Evolutionary conservation across 2,113 vertebrate species (phyloP).

Genomic region (Gobius niger): DNA sequence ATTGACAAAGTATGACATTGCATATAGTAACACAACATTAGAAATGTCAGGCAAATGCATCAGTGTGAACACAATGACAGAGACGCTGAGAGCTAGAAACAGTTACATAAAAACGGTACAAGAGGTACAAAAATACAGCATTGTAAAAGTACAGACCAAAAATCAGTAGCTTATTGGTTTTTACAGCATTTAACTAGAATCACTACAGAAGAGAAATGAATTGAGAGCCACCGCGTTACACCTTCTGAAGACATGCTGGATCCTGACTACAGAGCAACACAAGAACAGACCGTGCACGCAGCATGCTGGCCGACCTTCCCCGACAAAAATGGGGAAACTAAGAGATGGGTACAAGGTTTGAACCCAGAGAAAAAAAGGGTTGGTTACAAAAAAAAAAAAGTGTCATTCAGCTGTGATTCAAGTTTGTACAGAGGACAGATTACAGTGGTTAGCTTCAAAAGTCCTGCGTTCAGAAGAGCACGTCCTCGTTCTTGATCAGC

Average conservation of each 20-base stretch:
- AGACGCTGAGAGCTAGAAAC: slow-evolving; percentile 70
- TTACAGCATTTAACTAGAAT: slow-evolving; percentile 63
- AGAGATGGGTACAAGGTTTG: slow-evolving; percentile 81
- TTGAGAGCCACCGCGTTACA: slow-evolving; percentile 81
- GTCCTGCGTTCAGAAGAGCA: slow-evolving; percentile 87
- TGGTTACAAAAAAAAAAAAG: slow-evolving; percentile 52
- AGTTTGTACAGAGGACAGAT: slow-evolving; percentile 78
- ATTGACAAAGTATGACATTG: slow-evolving; percentile 72
- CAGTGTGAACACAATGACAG: slow-evolving; percentile 73
- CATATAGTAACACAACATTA: slow-evolving; percentile 80
- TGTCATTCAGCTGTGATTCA: slow-evolving; percentile 74
- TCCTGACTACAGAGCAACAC: slow-evolving; percentile 81
- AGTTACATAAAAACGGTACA: slow-evolving; percentile 56
- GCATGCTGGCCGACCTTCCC: slow-evolving; percentile 78
- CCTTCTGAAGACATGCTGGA: slow-evolving; percentile 85
- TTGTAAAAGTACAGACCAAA: slow-evolving; percentile 64
- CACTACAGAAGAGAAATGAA: slow-evolving; percentile 75
- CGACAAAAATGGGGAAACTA: slow-evolving; percentile 91
- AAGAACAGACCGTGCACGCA: slow-evolving; percentile 77
- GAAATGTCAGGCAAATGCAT: slow-evolving; percentile 78
- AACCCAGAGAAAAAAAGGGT: slow-evolving; percentile 69
- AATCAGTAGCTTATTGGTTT: slow-evolving; percentile 63
- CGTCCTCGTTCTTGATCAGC: slow-evolving; percentile 97
- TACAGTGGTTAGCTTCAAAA: slow-evolving; percentile 75
- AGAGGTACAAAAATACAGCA: slow-evolving; percentile 71